Evolutionary conservation across 2,113 vertebrate species (phyloP).

Genomic region (Orthochromis indermauri): DNA sequence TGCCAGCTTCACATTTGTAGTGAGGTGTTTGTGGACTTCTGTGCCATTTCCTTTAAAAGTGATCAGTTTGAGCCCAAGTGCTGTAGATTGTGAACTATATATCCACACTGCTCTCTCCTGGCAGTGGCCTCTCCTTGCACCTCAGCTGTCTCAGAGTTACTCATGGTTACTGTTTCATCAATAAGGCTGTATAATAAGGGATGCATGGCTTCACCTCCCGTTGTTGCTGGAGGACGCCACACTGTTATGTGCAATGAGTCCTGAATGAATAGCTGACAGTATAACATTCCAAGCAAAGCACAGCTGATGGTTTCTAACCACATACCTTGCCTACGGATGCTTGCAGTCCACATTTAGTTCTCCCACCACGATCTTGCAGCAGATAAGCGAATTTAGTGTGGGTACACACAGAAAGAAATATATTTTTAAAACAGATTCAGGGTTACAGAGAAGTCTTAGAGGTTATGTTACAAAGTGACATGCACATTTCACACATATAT

Average conservation of each 20-base stretch:
- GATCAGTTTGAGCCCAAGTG: background rate
- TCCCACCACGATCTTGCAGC: background rate
- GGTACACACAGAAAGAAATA: background rate
- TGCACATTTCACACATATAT: background rate
- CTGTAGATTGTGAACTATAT: constrained; percentile 9
- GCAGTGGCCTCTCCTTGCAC: constrained; percentile 38
- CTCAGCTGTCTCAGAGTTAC: constrained; percentile 3
- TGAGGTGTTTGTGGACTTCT: constrained; percentile 11
- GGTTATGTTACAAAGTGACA: background rate
- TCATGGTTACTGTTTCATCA: constrained; percentile 11
- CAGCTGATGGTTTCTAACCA: background rate
- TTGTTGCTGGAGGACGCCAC: background rate
- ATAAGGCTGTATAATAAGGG: background rate
- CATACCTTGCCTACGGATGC: background rate
- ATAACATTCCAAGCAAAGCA: constrained; percentile 49
- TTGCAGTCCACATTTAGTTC: background rate
- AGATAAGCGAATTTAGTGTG: background rate
- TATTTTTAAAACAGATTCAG: background rate
- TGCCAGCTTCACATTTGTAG: constrained; percentile 18
- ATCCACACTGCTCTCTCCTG: constrained; percentile 59
- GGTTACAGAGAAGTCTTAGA: background rate
- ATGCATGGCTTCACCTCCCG: background rate
- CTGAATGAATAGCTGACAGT: constrained; percentile 8
- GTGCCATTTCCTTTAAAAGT: constrained; percentile 12
- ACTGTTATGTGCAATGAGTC: background rate